Percentiles rank a stretch among this genome's conserved stretches.
Conservation (phyloP, 2,797 vertebrate genomes). For the Scarus forsteni region DNA sequence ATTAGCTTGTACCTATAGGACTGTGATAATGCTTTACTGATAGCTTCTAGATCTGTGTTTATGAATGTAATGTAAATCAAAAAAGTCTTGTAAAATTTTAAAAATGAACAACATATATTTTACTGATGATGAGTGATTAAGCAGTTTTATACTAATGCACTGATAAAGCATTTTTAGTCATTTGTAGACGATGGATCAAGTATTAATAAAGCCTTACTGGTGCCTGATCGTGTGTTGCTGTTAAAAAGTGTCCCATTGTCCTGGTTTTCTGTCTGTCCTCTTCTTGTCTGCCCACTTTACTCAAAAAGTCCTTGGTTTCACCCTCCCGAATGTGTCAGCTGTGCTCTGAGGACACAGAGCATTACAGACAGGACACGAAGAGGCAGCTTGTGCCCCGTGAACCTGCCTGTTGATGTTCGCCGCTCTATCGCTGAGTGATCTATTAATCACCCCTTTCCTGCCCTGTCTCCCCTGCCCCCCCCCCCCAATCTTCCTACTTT, state of each 20-base stretch:
- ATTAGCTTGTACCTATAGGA: too few species aligned
- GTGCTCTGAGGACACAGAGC: constrained; percentile 60
- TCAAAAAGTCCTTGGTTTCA: constrained; percentile 64
- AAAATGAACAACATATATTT: too few species aligned
- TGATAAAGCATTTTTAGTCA: too few species aligned
- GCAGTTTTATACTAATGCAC: too few species aligned
- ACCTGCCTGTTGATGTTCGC: constrained; percentile 70
- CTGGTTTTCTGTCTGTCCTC: constrained; percentile 25
- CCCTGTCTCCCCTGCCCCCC: constrained; percentile 39
- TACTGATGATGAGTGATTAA: too few species aligned
- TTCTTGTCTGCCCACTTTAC: constrained; percentile 25
- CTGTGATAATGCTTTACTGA: too few species aligned
- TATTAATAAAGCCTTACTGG: too few species aligned
- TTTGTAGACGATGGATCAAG: too few species aligned
- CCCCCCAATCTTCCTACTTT: constrained; percentile 23
- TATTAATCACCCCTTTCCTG: constrained; percentile 70
- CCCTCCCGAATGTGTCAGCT: constrained; percentile 60
- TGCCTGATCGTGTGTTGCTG: too few species aligned
- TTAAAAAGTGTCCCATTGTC: not conserved
- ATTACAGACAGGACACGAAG: constrained; percentile 65
- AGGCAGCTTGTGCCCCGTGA: constrained; percentile 76
- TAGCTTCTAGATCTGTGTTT: too few species aligned
- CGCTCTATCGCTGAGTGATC: constrained; percentile 57
- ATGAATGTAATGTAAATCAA: too few species aligned
- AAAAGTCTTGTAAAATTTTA: too few species aligned